Conservation (phyloP, 2,888 invertebrate genomes). For the Branchipolynoe longqiensis region DNA sequence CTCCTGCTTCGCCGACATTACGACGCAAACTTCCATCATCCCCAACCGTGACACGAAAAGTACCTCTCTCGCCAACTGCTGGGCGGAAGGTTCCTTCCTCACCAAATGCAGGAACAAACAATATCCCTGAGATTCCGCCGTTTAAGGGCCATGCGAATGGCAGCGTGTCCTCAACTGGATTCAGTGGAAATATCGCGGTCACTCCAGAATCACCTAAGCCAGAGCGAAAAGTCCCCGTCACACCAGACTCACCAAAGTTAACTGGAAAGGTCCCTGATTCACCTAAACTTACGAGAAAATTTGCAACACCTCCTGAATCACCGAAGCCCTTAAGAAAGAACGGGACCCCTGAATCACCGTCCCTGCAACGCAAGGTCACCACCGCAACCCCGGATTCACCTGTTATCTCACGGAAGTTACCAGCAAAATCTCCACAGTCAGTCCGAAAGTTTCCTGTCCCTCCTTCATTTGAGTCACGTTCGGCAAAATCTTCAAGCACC, state of each 20-base stretch:
- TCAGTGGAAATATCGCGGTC: not conserved
- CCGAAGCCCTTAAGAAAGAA: not conserved
- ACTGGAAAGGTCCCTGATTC: not conserved
- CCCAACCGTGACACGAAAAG: constrained; percentile 5
- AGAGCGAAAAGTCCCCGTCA: constrained; percentile 14
- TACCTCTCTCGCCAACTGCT: constrained; percentile 17
- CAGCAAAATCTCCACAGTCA: constrained; percentile 16
- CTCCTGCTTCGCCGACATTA: constrained; percentile 38
- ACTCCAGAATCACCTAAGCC: constrained; percentile 22
- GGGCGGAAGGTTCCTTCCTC: not conserved
- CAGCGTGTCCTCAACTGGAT: not conserved
- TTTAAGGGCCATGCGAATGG: not conserved
- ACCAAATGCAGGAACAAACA: not conserved
- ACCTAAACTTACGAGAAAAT: not conserved
- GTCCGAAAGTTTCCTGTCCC: not conserved
- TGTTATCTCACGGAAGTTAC: too few species aligned
- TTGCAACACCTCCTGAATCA: constrained; percentile 2
- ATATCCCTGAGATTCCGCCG: not conserved
- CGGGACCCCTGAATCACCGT: not conserved
- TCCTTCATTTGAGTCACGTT: not conserved
- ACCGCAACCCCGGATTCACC: too few species aligned
- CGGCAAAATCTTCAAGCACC: not conserved
- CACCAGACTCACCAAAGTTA: constrained; percentile 29
- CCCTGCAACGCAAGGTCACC: not conserved
- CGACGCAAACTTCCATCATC: not conserved